Evolutionary conservation across 1,140 invertebrate genomes (phyloP), one percentile per base, ranked within the genome.

Genomic region (Nasonia longicornis): DNA sequence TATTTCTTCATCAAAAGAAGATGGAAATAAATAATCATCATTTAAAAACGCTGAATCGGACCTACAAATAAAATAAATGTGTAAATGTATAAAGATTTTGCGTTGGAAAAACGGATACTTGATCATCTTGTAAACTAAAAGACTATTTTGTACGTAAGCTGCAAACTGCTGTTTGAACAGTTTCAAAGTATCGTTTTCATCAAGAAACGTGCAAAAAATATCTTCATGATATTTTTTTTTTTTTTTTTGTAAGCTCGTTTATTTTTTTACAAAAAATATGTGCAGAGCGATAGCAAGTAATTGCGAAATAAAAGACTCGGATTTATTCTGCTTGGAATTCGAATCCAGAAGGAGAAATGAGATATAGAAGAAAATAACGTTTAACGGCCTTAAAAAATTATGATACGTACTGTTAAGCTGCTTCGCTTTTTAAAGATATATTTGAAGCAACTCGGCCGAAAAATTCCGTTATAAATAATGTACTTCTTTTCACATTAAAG

Each of bases 371-470:
- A 22, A 80, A 45, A 73, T 3, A 80, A 80, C 29, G 26, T 85
- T 77, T 82, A 69, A 85, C 48, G 83, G 80, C 76, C 77, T 85
- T 85, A 82, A 84, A 83, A 83, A 16, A 1, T 48, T 79, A 71
- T 58, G 20, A 76, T 76, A 52, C 45, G 73, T 70, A 80, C 74
- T 79, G 35, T 84, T 84, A 78, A 74, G 48, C 77, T 81, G 72
- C 72, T 79, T 66, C 81, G 35, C 42, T 75, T 74, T 80, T 74
- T 42, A 63, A 79, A 70, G 10, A 58, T 74, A 76, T 80, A 74
- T 74, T 74, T 69, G 63, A 80, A 85, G 83, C 84, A 85, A 83
- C 84, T 85, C 80, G 72, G 63, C 67, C 75, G 70, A 84, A 52
- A 64, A 78, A 84, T 79, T 80, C 48, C 52, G 71, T 79, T 79